Percentiles rank a stretch among this genome's conserved stretches.
Conservation (phyloP, 2,888 invertebrate species). For the Synergus umbraculus region DNA sequence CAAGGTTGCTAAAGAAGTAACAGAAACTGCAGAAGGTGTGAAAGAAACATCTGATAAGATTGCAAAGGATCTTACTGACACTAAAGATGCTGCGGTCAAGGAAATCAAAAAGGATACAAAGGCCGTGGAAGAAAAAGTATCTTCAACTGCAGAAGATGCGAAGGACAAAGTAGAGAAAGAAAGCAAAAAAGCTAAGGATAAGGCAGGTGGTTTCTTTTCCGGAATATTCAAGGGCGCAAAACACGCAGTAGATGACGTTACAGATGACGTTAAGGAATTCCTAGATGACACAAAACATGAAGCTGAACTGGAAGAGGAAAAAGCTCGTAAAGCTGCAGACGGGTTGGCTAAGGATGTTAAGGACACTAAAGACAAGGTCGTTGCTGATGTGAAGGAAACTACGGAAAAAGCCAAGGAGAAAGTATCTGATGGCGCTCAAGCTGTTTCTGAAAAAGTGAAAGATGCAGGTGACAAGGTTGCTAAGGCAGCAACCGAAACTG, state of each 20-base stretch:
- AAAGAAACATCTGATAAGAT: slow-evolving; percentile 50
- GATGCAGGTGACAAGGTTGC: slow-evolving; percentile 4
- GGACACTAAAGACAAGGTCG: slow-evolving; percentile 4
- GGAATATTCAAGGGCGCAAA: slow-evolving; percentile 56
- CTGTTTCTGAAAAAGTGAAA: slow-evolving; percentile 39
- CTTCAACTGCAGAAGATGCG: slow-evolving; percentile 35
- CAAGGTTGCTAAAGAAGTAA: slow-evolving; percentile 34
- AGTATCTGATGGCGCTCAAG: slow-evolving; percentile 52
- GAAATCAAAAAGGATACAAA: slow-evolving; percentile 44
- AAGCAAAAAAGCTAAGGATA: slow-evolving; percentile 53
- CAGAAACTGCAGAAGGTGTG: slow-evolving; percentile 44
- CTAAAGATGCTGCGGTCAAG: slow-evolving; percentile 53
- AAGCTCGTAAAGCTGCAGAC: slow-evolving; percentile 51
- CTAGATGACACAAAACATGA: slow-evolving; percentile 63
- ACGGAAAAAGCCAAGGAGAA: slow-evolving; percentile 43
- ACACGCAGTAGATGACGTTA: slow-evolving; percentile 49
- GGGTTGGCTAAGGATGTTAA: slow-evolving; percentile 46
- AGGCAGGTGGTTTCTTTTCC: slow-evolving; percentile 58
- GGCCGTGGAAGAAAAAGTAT: slow-evolving; percentile 52
- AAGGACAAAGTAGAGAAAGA: slow-evolving; percentile 50
- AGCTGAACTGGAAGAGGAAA: slow-evolving; percentile 62
- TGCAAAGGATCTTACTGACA: slow-evolving; percentile 48
- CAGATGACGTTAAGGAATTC: slow-evolving; percentile 65
- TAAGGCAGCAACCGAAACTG: slow-evolving; percentile 34
- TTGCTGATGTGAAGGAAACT: slow-evolving; percentile 46